Base-by-base conservation (phyloP, 2,113 vertebrate species). In the Falco punctatus region DNA sequence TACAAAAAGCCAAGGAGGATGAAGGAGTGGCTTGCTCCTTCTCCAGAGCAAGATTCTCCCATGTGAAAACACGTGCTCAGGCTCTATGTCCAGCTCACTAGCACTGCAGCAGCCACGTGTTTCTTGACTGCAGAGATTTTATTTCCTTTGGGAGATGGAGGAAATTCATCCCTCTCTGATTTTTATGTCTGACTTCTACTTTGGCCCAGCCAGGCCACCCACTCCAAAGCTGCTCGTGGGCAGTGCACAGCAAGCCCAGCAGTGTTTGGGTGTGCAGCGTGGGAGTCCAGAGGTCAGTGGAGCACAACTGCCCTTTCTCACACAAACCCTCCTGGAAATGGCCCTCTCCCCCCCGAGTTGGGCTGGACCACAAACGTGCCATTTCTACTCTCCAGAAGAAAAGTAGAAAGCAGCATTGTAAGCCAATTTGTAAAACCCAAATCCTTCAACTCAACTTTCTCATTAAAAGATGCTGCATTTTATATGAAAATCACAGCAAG, bases 311-410 rank as follows among this genome's bases (percentile, higher is more conserved):
- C 24, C 33, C 33, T 28, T 38, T 55, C 49, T 59, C 5, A 3
- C 5, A 3, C 23, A 4, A 62, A 57, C 32, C 32, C 48, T 27
- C 27, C 40, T 6, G 8, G 55, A 57, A 59, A 65, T 0, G 1
- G 52, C 9, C 9, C 15, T 20, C 30, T n/a, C 32, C 44, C 24
- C 46, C 38, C 30, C 52, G 46, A 35, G 35, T 17, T 33, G 64
- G 26, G 42, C 58, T 80, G 55, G 42, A 59, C 20, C 65, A 30
- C 1, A 0, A 14, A 11, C 0, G 0, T 18, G 22, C 48, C 74
- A 30, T 35, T 80, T 52, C 40, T 40, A 8, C 58, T 54, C 33
- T 85, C 66, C 74, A 71, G 44, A 61, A 59, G 42, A 12, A 13
- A 62, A 92, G 22, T 3, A 46, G 15, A 75, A 82, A 52, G 23